A percentile compares a stretch with the other conserved stretches of the same genome.
Evolutionary conservation across 2,113 vertebrate genomes (phyloP).

Genomic region (Salvator merianae): DNA sequence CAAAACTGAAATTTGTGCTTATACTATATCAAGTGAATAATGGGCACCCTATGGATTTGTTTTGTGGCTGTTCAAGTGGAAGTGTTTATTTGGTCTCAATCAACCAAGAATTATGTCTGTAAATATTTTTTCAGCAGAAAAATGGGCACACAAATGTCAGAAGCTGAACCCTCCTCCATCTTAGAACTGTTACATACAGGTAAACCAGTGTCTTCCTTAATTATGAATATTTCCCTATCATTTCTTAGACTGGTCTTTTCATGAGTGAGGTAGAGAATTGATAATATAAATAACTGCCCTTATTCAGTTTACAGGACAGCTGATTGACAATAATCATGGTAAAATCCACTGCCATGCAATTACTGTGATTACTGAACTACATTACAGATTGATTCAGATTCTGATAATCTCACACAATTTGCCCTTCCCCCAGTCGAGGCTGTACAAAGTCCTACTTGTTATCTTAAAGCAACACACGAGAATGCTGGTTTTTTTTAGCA

Average conservation of each 20-base stretch:
- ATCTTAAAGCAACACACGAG: neutral
- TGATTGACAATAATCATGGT: conserved; percentile 7
- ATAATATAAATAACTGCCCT: conserved; percentile 39
- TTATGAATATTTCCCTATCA: no score
- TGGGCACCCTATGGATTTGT: no score
- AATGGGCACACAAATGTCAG: no score
- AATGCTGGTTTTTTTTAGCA: neutral
- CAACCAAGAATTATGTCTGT: no score
- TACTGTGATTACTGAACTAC: conserved; percentile 42
- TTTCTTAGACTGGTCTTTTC: conserved; percentile 32
- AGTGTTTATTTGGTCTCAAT: no score
- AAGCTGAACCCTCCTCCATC: no score
- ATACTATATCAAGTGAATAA: no score
- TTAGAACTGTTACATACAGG: no score
- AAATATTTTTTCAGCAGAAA: no score
- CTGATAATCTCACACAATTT: conserved; percentile 36
- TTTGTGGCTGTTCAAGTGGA: no score
- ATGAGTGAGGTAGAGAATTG: neutral
- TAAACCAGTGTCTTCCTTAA: no score
- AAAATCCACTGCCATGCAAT: conserved; percentile 1
- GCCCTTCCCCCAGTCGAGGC: conserved; percentile 36
- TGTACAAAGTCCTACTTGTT: conserved; percentile 24
- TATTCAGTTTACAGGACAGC: conserved; percentile 37
- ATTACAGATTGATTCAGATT: conserved; percentile 36
- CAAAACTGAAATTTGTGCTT: no score